phyloP scores from a whole-genome alignment of 92 coral and sea anemone species.

The Palythoa caribaeorum region DNA sequence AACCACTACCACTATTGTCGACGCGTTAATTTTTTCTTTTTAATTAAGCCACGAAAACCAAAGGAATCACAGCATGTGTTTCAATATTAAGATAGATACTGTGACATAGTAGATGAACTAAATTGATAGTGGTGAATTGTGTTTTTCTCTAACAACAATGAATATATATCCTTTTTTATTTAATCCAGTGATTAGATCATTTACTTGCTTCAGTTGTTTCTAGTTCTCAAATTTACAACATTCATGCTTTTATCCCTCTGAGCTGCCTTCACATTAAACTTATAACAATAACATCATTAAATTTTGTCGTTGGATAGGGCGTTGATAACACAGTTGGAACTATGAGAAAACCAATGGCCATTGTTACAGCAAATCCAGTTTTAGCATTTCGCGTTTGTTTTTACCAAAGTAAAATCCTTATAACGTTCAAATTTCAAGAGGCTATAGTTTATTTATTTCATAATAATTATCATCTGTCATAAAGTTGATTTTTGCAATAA shows the following conservation, averaged over 20 bases:
- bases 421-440: not conserved
- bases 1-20: not conserved
- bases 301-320: not conserved
- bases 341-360: not conserved
- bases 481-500: constrained; percentile 1
- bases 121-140: not conserved
- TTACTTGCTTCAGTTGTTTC: not conserved
- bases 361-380: not conserved
- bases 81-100: constrained; percentile 5
- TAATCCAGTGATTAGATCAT: not conserved
- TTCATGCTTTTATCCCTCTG: not conserved
- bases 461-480: not conserved
- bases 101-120: not conserved
- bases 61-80: not conserved
- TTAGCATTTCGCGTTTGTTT: not conserved
- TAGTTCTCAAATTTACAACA: not conserved
- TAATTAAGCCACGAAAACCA: constrained; percentile 17
- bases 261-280: not conserved
- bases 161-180: not conserved
- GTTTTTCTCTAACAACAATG: not conserved
- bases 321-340: not conserved
- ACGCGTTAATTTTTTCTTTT: not conserved
- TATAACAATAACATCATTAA: not conserved
- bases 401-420: not conserved
- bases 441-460: not conserved